Evolutionary conservation across 2,797 vertebrate species (phyloP), one percentile per base, ranked within the genome.

Genomic region (Eurystomus glaucurus): DNA sequence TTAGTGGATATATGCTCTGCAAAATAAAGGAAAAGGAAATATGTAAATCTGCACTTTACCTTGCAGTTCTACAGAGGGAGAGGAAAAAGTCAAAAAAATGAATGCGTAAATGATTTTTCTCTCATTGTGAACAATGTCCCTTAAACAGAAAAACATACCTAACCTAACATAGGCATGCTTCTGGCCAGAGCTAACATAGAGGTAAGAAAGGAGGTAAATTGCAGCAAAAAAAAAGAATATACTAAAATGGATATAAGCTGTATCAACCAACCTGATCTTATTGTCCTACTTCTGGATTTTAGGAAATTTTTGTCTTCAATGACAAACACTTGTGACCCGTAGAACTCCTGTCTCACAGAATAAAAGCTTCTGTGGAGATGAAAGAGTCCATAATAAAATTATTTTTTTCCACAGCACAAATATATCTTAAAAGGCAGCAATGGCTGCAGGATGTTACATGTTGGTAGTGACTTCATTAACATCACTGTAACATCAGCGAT

Each of bases 381-480:
- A 61, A 71, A 84, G 39, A 39, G 3, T 51, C 5, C 0, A 1
- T 23, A 55, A 62, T 23, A 77, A 80, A 83, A 70, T 15, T n/a
- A 1, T 43, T 75, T 91, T 79, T 65, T 92, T 82, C 61, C 37
- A 21, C 1, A 0, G 5, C 25, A 69, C 20, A 52, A 81, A 55
- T 61, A 18, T 19, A 16, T 5, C 68, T 35, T 9, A 77, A 84
- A 80, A 78, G 28, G 23, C 57, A 86, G 43, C 4, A 61, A 19
- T 11, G 11, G 10, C 33, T 61, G 16, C 26, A 51, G 33, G 29
- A 39, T 5, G 1, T 18, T 71, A 62, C 2, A 9, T 5, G 28
- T 66, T 31, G 76, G 31, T 41, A 85, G 58, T 58, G 62, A 72
- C 46, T 95, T 90, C 48, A 88, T 94, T 90, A 77, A 80, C 14